Conservation (phyloP, 2,888 invertebrate genomes). For the Schizotus pectinicornis region DNA sequence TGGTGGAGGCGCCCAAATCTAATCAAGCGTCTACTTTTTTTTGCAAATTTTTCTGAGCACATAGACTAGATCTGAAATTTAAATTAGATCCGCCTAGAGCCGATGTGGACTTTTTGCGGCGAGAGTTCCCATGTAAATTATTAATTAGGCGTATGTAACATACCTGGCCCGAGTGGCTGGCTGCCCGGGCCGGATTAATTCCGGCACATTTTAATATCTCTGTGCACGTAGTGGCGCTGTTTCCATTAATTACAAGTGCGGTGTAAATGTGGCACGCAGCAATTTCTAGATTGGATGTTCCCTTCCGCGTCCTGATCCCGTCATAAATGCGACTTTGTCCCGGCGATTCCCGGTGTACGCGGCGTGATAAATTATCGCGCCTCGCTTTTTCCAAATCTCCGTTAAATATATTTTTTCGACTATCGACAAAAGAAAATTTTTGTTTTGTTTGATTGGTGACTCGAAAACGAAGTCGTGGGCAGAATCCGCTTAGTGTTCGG, state of each 20-base stretch:
- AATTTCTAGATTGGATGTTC: constrained; percentile 31
- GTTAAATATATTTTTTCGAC: no score
- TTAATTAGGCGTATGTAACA: constrained; percentile 22
- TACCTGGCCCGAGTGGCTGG: constrained; percentile 3
- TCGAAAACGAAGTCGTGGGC: no score
- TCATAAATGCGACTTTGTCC: constrained; percentile 11
- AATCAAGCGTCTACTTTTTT: no score
- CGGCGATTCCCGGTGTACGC: background rate
- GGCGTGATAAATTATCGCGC: no score
- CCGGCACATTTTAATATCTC: constrained; percentile 29
- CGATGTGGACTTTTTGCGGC: no score
- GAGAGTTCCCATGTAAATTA: constrained; percentile 8
- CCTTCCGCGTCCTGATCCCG: constrained; percentile 14
- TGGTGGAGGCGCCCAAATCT: no score
- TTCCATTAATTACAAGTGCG: constrained; percentile 31
- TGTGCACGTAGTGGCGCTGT: constrained; percentile 24
- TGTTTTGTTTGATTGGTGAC: background rate
- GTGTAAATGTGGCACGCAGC: constrained; percentile 30
- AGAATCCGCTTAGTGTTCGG: no score
- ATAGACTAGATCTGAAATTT: no score
- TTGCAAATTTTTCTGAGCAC: no score
- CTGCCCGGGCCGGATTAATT: constrained; percentile 18
- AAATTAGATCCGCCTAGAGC: no score
- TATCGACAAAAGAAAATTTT: background rate
- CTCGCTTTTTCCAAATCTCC: no score